Conservation (phyloP, 2,797 vertebrate genomes). For the Pterois miles region DNA sequence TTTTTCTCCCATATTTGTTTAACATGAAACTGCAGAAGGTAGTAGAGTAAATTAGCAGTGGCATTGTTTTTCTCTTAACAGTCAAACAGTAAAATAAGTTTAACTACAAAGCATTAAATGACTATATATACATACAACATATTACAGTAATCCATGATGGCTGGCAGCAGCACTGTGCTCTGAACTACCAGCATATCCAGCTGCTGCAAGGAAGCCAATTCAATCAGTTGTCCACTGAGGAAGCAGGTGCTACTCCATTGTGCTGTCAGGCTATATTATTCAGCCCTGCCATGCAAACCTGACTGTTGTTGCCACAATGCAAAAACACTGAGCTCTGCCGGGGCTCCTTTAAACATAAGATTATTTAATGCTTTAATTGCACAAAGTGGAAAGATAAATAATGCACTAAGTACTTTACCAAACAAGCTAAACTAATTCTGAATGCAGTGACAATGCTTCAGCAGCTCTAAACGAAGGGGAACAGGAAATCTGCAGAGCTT, state of each 20-base stretch:
- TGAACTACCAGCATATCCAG: slow-evolving; percentile 1
- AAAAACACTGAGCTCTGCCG: neutral
- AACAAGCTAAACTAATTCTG: neutral
- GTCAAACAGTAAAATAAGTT: neutral
- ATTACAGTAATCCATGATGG: neutral
- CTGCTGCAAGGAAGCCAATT: neutral
- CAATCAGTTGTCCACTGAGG: slow-evolving; percentile 60
- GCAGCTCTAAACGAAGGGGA: slow-evolving; percentile 47
- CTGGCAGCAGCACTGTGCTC: neutral
- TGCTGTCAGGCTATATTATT: slow-evolving; percentile 22
- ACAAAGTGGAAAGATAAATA: neutral
- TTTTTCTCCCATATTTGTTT: neutral
- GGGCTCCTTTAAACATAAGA: neutral
- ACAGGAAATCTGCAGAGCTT: slow-evolving; percentile 61
- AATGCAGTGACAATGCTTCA: neutral
- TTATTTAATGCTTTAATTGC: neutral
- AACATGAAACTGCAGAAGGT: neutral
- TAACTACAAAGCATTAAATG: neutral
- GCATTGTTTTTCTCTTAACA: neutral
- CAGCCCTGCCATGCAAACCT: neutral
- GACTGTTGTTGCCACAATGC: neutral
- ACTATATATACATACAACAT: neutral
- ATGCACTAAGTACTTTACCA: neutral
- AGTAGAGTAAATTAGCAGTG: neutral
- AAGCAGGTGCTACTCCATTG: slow-evolving; percentile 71